Conservation (phyloP, 2,113 vertebrate genomes). For the Sinocyclocheilus maitianheensis region DNA sequence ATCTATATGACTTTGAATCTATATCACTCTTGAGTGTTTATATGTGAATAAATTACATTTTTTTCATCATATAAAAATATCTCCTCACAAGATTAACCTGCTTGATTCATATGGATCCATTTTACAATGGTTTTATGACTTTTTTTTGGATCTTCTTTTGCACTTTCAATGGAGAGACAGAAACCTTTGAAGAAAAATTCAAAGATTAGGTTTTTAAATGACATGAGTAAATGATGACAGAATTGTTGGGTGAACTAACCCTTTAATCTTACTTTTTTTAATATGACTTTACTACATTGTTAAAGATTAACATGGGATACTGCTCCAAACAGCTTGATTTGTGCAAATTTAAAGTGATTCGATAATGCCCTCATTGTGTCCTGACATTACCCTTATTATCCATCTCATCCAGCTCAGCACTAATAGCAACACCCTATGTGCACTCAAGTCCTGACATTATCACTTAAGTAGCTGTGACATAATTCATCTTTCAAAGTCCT, state of each 20-base stretch:
- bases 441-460: slow-evolving; percentile 7
- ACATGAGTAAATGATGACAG: not conserved
- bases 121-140: not conserved
- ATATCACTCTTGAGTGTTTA: not conserved
- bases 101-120: not conserved
- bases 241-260: not conserved
- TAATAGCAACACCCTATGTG: not conserved
- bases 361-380: not conserved
- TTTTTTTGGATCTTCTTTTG: too few species aligned
- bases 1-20: too few species aligned
- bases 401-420: slow-evolving; percentile 6
- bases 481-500: slow-evolving; percentile 21
- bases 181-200: not conserved
- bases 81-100: not conserved
- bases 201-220: not conserved
- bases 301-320: not conserved
- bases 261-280: not conserved
- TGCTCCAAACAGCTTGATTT: not conserved
- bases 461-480: slow-evolving; percentile 30
- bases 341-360: not conserved
- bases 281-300: not conserved
- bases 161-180: not conserved
- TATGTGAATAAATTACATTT: not conserved
- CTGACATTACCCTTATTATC: not conserved
- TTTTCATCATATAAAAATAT: not conserved